A percentile compares a stretch with the other conserved stretches of the same genome.
Evolutionary conservation across 2,797 vertebrate species (phyloP).

Genomic region (Peromyscus aztecus): DNA sequence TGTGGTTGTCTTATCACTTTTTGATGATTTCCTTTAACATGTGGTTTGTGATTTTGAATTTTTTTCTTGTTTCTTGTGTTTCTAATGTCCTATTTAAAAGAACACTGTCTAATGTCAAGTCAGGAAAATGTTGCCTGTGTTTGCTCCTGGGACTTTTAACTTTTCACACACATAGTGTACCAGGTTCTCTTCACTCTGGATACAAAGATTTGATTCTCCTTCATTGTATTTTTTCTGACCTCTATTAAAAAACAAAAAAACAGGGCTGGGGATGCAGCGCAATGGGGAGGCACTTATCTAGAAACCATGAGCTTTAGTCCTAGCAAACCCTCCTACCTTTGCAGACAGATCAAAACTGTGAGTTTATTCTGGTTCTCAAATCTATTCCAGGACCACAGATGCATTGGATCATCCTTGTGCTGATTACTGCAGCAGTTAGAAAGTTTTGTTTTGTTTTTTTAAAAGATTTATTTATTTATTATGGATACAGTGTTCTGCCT

Average conservation of each 20-base stretch:
- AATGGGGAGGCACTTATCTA: background rate
- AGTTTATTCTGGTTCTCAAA: background rate
- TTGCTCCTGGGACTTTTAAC: background rate
- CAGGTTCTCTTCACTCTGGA: background rate
- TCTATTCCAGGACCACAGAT: background rate
- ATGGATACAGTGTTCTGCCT: background rate
- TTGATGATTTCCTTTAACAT: background rate
- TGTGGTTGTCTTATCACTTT: background rate
- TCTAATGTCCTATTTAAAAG: conserved; percentile 21
- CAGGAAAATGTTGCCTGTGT: background rate
- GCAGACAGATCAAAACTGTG: background rate
- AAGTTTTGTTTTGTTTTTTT: background rate
- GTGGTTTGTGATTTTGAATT: background rate
- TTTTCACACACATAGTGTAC: background rate
- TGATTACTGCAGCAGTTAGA: background rate
- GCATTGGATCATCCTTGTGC: no score
- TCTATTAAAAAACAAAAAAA: background rate
- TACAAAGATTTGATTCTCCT: background rate
- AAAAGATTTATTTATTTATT: background rate
- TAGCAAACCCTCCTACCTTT: background rate
- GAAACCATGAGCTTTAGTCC: background rate
- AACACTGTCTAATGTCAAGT: background rate
- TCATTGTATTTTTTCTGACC: background rate
- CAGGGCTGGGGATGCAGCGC: background rate
- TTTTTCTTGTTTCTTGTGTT: background rate